Evolutionary conservation across 2,888 invertebrate species (phyloP), one percentile per base, ranked within the genome.

Genomic region (Rhabditoides inermis): DNA sequence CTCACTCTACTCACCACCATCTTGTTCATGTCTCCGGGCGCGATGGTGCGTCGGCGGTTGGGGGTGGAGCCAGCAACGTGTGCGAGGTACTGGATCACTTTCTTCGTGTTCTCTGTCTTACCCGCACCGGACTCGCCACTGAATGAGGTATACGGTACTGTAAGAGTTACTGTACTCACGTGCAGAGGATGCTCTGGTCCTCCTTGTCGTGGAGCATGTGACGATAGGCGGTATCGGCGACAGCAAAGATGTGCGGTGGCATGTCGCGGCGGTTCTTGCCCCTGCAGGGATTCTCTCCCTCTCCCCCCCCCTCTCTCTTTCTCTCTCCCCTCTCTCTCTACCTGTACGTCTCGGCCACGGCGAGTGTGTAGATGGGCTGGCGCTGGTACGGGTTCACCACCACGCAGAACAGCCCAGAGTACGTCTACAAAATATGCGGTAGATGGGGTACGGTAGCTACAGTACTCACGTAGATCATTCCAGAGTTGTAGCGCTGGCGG

Each of bases 71-170:
- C 94, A 65, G 98, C 98, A 50, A 99, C 95, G 80, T 90, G 92
- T 39, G 98, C 98, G 79, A 99, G 84, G 82, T 98, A 99, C 82
- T 99, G 98, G 77, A 99, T 99, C 49, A 99, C 98, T 83, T 98
- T 98, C 83, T 99, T 98, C 57, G 98, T 98, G 81, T 99, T 99
- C 80, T 99, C 98, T 46, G 98, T 99, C 83, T 98, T 98, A 68
- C 98, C 98, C 70, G 98, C 98, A 69, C 98, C 98, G 15, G 95
- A 98, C 81, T 98, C 98, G 72, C 98, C 98, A 46, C 81, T 82
- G 71, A 30, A 32, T 7, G 15, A 20, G 26, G 18, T 30, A 37
- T 2, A 32, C 37, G 4, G 20, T 20, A 37, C 12, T 27, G 12
- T 23, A 12, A 15, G 10, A 12, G 27, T 32, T 30, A 4, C 7